Evolutionary conservation across 1,140 invertebrate species (phyloP).

Genomic region (Pogonomyrmex barbatus): DNA sequence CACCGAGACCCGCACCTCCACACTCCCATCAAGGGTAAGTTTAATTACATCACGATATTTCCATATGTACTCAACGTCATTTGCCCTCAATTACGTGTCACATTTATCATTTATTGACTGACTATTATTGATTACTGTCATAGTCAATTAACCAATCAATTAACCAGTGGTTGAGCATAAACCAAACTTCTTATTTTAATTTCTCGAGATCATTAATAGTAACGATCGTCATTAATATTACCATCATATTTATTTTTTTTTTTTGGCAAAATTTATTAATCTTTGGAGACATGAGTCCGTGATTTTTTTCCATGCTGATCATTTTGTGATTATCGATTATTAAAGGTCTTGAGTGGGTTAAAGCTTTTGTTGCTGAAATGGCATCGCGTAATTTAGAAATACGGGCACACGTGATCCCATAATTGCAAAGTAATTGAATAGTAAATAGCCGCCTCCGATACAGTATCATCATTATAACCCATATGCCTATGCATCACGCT

Average conservation of each 20-base stretch:
- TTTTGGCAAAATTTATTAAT: background rate
- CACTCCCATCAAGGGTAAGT: slow-evolving; percentile 80
- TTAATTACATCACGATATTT: background rate
- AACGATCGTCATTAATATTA: slow-evolving; percentile 11
- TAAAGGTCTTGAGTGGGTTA: slow-evolving; percentile 46
- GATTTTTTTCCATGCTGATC: slow-evolving; percentile 9
- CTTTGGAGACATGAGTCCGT: slow-evolving; percentile 5
- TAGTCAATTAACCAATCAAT: background rate
- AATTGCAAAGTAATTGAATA: slow-evolving; percentile 78
- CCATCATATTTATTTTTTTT: background rate
- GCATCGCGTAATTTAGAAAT: slow-evolving; percentile 46
- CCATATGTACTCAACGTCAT: background rate
- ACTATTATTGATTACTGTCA: background rate
- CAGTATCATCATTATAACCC: slow-evolving; percentile 66
- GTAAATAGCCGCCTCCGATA: slow-evolving; percentile 64
- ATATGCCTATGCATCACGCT: slow-evolving; percentile 51
- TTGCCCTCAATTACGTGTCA: background rate
- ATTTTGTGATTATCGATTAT: slow-evolving; percentile 62
- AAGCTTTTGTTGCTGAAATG: slow-evolving; percentile 49
- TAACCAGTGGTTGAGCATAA: slow-evolving; percentile 6
- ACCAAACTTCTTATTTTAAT: slow-evolving; percentile 34
- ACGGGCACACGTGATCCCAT: slow-evolving; percentile 64
- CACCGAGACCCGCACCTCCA: slow-evolving; percentile 83
- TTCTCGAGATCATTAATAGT: slow-evolving; percentile 4
- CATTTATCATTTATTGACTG: background rate